Conservation (phyloP, 2,113 vertebrate species). For the Pandion haliaetus region DNA sequence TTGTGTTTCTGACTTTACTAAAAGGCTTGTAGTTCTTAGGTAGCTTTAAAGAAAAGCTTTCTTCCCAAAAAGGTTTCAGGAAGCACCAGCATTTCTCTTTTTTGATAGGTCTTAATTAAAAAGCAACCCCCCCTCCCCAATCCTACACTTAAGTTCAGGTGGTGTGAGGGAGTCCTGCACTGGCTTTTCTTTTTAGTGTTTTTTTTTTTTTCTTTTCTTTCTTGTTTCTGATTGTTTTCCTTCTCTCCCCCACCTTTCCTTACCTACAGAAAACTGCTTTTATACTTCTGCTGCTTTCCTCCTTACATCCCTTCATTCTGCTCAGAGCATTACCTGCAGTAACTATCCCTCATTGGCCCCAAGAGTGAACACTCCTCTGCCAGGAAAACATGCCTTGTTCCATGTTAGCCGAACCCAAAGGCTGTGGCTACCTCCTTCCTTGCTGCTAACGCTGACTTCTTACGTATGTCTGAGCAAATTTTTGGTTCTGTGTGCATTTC, state of each 20-base stretch:
- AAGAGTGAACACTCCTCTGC: neutral
- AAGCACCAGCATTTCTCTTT: neutral
- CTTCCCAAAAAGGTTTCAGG: neutral
- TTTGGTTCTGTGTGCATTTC: neutral
- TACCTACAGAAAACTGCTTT: neutral
- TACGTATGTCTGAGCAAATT: neutral
- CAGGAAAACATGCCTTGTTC: neutral
- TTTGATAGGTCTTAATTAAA: neutral
- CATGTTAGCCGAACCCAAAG: rapidly evolving
- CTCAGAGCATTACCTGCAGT: neutral
- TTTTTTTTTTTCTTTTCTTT: neutral
- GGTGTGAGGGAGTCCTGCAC: neutral
- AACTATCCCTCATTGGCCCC: rapidly evolving
- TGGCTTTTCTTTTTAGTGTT: neutral
- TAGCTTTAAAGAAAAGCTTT: neutral
- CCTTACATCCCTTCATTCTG: rapidly evolving
- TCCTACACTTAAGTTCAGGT: neutral
- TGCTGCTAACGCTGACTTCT: rapidly evolving
- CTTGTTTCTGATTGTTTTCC: neutral
- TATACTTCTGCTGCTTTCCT: neutral
- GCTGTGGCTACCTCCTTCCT: neutral
- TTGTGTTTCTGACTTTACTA: neutral
- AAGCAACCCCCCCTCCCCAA: neutral
- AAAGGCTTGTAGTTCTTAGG: neutral
- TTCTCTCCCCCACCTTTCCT: rapidly evolving